Percentiles rank a stretch among this genome's conserved stretches.
These are phyloP conservation scores for Echinometra lucunter DNA, from an alignment of 53 echinoderm and acorn worm genomes.

Conservation along the genomic window DNA sequence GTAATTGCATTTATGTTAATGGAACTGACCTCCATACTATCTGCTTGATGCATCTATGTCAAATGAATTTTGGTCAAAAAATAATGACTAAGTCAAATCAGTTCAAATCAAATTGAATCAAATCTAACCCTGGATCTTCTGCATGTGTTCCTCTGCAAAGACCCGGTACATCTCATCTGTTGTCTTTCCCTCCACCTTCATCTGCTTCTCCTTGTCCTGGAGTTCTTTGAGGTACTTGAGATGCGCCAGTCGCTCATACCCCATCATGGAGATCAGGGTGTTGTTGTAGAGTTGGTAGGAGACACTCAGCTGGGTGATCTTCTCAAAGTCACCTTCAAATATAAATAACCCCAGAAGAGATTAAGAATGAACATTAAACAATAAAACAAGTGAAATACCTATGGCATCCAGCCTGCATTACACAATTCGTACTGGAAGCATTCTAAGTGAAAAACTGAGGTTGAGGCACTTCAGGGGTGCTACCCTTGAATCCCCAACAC, in stretches of 20 bases:
- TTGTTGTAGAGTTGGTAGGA: conserved; percentile 82
- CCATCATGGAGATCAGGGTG: conserved; percentile 87
- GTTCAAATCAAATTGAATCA: no score
- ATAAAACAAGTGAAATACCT: not conserved
- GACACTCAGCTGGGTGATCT: conserved; percentile 79
- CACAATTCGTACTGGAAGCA: no score
- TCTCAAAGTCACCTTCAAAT: conserved; percentile 70
- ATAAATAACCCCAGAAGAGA: not conserved
- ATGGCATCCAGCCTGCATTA: no score
- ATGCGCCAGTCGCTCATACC: conserved; percentile 82
- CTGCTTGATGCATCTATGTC: no score
- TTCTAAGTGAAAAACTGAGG: no score
- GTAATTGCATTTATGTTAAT: no score
- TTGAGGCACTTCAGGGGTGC: no score
- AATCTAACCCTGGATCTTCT: conserved; percentile 74
- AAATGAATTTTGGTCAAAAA: no score
- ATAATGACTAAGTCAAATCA: no score
- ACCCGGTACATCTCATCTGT: conserved; percentile 81
- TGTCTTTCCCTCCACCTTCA: conserved; percentile 84
- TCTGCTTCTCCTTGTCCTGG: conserved; percentile 74
- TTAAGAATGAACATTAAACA: not conserved
- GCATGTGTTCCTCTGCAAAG: conserved; percentile 78
- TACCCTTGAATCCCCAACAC: no score
- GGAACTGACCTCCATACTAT: no score
- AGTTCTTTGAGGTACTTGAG: conserved; percentile 78